A percentile compares a stretch with the other conserved stretches of the same genome.
These are phyloP conservation scores for Bimastos eiseni DNA, from an alignment of 2,888 invertebrate species.

Conservation along the genomic window DNA sequence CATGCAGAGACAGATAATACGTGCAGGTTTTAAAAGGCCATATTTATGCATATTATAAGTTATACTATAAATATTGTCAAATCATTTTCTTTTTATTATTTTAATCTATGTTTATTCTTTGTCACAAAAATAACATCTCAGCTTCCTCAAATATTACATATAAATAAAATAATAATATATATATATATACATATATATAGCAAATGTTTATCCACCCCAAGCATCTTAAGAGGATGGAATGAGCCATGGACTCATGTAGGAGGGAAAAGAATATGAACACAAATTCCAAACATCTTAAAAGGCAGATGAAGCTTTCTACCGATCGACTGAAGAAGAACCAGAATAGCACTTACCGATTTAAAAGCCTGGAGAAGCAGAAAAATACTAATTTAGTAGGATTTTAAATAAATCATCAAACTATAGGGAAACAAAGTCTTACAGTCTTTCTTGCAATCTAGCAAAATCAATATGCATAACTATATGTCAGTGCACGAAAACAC, in stretches of 20 bases:
- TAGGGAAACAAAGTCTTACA: neutral
- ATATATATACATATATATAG: neutral
- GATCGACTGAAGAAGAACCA: neutral
- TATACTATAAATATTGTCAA: too few species aligned
- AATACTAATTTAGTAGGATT: neutral
- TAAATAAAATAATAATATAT: too few species aligned
- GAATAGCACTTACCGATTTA: constrained; percentile 42
- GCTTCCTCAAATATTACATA: too few species aligned
- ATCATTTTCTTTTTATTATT: too few species aligned
- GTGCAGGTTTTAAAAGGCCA: too few species aligned
- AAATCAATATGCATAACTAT: neutral
- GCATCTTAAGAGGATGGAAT: neutral
- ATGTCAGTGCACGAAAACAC: neutral
- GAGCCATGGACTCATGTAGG: too few species aligned
- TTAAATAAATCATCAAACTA: neutral
- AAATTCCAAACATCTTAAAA: neutral
- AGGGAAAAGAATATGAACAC: neutral
- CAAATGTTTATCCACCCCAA: neutral
- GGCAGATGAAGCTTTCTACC: constrained; percentile 8
- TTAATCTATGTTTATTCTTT: too few species aligned
- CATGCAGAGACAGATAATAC: too few species aligned
- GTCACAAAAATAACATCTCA: too few species aligned
- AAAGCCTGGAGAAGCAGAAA: constrained; percentile 38
- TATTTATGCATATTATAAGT: too few species aligned
- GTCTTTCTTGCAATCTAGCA: neutral